phyloP scores from a whole-genome alignment of 2,888 invertebrate species.

The Orchestes rusci region DNA sequence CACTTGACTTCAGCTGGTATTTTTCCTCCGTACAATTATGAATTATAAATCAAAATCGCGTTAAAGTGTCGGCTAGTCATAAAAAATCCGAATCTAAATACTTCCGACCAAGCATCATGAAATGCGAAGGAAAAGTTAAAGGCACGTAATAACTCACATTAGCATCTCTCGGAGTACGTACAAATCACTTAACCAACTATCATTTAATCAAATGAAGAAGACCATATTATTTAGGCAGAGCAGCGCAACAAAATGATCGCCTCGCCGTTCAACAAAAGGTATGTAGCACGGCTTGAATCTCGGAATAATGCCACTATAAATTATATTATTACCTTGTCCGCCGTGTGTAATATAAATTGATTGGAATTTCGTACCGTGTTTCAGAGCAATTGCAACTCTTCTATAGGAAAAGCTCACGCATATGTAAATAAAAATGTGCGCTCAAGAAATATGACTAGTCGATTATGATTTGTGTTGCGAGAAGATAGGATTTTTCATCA shows the following conservation, averaged over 20 bases:
- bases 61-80: too few relatives aligned
- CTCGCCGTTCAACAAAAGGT: conserved; percentile 36
- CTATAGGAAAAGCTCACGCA: conserved; percentile 38
- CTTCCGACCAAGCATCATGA: conserved; percentile 5
- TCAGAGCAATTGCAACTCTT: conserved; percentile 40
- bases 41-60: too few relatives aligned
- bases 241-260: conserved; percentile 33
- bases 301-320: conserved; percentile 44
- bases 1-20: too few relatives aligned
- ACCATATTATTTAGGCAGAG: conserved; percentile 25
- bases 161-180: conserved; percentile 30
- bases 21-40: too few relatives aligned
- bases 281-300: conserved; percentile 33
- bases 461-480: conserved; percentile 39
- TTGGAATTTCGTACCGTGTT: conserved; percentile 45
- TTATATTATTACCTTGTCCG: conserved; percentile 46
- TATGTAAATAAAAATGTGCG: conserved; percentile 35
- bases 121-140: background rate
- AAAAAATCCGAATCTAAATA: too few relatives aligned
- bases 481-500: conserved; percentile 17
- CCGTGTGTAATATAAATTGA: conserved; percentile 46
- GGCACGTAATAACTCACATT: conserved; percentile 30
- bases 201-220: conserved; percentile 31
- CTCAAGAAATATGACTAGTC: conserved; percentile 37
- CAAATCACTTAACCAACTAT: conserved; percentile 32